phyloP scores from a whole-genome alignment of 2,113 vertebrate species.

The Oncorhynchus masou region DNA sequence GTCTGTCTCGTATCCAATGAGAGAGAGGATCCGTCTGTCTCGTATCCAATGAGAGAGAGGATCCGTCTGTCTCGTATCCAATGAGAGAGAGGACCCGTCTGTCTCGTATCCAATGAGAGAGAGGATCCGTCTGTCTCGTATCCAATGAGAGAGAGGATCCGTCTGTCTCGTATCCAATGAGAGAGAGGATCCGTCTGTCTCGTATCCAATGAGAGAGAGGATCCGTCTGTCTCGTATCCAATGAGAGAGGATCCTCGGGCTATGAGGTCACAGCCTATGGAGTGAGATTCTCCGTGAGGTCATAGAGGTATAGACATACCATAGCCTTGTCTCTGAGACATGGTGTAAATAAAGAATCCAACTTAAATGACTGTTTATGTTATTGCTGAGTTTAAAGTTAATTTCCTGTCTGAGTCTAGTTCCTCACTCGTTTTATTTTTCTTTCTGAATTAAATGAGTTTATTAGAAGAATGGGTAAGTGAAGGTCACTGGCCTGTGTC shows the following conservation, averaged over 20 bases:
- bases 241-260: neutral
- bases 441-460: neutral
- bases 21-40: no score
- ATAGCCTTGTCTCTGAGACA: neutral
- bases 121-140: no score
- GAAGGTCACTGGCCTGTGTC: neutral
- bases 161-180: neutral
- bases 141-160: neutral
- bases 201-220: neutral
- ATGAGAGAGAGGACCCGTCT: neutral
- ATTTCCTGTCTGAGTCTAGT: constrained; percentile 58
- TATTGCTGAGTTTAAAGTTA: constrained; percentile 45
- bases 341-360: neutral
- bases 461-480: neutral
- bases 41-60: neutral
- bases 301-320: neutral
- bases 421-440: constrained; percentile 55
- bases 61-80: neutral
- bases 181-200: no score
- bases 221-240: no score
- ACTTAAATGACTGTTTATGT: constrained; percentile 27
- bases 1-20: no score
- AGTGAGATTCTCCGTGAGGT: neutral
- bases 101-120: neutral
- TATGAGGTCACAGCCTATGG: neutral